Conservation (phyloP, 1,140 invertebrate genomes). For the Trichonephila clavata region DNA sequence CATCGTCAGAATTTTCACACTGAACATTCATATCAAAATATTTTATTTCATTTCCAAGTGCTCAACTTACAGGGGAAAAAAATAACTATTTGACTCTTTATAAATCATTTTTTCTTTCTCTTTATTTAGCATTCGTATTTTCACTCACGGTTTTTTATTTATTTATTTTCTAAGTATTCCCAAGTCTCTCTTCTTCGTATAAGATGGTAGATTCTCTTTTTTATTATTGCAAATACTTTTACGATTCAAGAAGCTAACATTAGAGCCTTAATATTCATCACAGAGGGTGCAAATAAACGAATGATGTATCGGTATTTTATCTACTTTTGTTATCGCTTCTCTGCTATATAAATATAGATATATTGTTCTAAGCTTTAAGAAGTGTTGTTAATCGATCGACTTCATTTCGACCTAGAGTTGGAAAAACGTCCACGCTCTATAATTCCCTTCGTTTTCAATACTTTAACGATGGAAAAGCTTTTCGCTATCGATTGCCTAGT, state of each 20-base stretch:
- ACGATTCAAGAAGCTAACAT: slow-evolving; percentile 40
- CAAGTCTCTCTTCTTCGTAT: neutral
- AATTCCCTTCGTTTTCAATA: slow-evolving; percentile 75
- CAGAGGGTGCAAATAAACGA: slow-evolving; percentile 32
- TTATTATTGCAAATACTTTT: slow-evolving; percentile 47
- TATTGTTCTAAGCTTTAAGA: slow-evolving; percentile 57
- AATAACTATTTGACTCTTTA: slow-evolving; percentile 59
- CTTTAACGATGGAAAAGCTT: slow-evolving; percentile 74
- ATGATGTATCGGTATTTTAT: slow-evolving; percentile 41
- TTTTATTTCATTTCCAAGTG: slow-evolving; percentile 67
- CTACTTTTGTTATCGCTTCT: slow-evolving; percentile 35
- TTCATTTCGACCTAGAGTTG: slow-evolving; percentile 61
- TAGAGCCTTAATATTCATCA: slow-evolving; percentile 68
- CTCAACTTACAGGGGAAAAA: neutral
- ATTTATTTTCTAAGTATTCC: slow-evolving; percentile 15
- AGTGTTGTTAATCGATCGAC: slow-evolving; percentile 64
- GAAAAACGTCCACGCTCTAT: slow-evolving; percentile 60
- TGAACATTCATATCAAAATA: slow-evolving; percentile 56
- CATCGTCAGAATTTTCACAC: slow-evolving; percentile 6
- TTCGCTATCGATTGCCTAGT: slow-evolving; percentile 62
- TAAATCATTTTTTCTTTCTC: slow-evolving; percentile 47
- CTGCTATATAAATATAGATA: slow-evolving; percentile 56
- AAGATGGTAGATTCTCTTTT: slow-evolving; percentile 1
- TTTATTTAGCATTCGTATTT: slow-evolving; percentile 17
- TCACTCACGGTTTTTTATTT: slow-evolving; percentile 3